These are phyloP conservation scores for Platycnemis pennipes DNA, from an alignment of 2,888 invertebrate genomes.

Conservation along the genomic window DNA sequence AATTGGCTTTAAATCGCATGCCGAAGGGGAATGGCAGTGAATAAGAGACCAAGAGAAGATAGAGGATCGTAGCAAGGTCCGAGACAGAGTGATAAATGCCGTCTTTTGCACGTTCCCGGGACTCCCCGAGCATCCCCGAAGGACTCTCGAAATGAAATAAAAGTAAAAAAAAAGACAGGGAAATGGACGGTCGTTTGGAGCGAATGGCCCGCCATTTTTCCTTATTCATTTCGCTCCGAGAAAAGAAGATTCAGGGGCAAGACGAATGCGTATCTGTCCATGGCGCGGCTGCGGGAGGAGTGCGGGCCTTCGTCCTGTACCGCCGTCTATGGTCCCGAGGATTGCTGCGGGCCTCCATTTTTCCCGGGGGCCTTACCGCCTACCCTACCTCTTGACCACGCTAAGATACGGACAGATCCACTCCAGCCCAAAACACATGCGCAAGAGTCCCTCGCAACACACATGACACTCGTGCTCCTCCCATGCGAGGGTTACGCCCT, in stretches of 20 bases:
- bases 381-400: too few species aligned
- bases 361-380: too few species aligned
- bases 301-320: too few species aligned
- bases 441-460: too few species aligned
- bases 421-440: too few species aligned
- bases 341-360: too few species aligned
- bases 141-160: not conserved
- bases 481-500: not conserved
- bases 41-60: not conserved
- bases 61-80: not conserved
- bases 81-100: not conserved
- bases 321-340: too few species aligned
- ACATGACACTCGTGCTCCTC: too few species aligned
- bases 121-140: not conserved
- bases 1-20: too few species aligned
- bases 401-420: too few species aligned
- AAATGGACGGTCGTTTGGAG: not conserved
- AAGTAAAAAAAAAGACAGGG: not conserved
- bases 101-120: not conserved
- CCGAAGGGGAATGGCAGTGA: not conserved
- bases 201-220: not conserved
- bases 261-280: not conserved
- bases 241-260: not conserved
- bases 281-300: not conserved
- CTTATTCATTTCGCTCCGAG: not conserved